Conservation (phyloP, 2,888 invertebrate species). For the Hartigia nigra region DNA sequence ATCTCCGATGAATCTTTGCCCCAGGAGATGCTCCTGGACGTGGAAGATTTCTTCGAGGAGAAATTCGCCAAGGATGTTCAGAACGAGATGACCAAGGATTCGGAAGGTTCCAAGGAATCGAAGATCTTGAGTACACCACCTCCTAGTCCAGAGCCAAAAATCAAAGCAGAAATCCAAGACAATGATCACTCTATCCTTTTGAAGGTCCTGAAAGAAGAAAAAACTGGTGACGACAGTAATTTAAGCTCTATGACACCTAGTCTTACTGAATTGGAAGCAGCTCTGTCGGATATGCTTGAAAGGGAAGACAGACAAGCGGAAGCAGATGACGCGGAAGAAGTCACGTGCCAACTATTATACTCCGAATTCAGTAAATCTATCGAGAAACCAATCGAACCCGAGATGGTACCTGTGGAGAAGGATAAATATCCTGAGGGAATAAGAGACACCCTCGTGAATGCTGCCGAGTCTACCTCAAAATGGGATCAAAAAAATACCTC, state of each 20-base stretch:
- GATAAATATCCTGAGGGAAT: conserved; percentile 13
- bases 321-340: conserved; percentile 15
- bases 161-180: conserved; percentile 41
- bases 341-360: neutral
- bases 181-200: conserved; percentile 49
- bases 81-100: conserved; percentile 30
- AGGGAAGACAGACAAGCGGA: conserved; percentile 41
- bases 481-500: neutral
- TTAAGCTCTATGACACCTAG: conserved; percentile 63
- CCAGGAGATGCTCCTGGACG: conserved; percentile 53
- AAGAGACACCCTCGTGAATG: neutral
- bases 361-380: neutral
- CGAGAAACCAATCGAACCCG: conserved; percentile 42
- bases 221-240: conserved; percentile 43
- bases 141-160: conserved; percentile 53
- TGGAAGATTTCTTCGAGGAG: conserved; percentile 41
- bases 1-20: conserved; percentile 63
- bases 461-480: neutral
- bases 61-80: conserved; percentile 33
- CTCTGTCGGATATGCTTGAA: conserved; percentile 62
- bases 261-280: conserved; percentile 58
- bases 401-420: conserved; percentile 35
- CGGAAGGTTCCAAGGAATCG: conserved; percentile 19
- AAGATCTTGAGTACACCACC: conserved; percentile 49
- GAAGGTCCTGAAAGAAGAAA: conserved; percentile 50